Conservation (phyloP, 2,888 invertebrate species). For the Camptogramma bilineatum region DNA sequence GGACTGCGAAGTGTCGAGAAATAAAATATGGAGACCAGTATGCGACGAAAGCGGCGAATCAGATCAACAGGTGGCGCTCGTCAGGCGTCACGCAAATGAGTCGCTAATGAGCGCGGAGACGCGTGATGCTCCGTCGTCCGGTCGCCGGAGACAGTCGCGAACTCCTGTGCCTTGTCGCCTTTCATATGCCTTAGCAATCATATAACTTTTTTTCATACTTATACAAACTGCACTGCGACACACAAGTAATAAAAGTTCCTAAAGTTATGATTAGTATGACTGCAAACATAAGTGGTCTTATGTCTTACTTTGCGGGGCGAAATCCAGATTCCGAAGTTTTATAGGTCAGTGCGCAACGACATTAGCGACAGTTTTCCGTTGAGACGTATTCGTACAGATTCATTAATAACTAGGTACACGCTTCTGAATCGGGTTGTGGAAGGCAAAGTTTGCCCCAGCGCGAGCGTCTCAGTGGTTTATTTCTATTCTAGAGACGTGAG, state of each 20-base stretch:
- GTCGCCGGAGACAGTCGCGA: not conserved
- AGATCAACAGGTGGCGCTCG: constrained; percentile 32
- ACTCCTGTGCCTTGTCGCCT: constrained; percentile 3
- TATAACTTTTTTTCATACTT: not conserved
- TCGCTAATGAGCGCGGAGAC: constrained; percentile 20
- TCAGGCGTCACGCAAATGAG: constrained; percentile 27
- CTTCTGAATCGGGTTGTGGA: constrained; percentile 13
- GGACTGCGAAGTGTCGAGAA: constrained; percentile 10
- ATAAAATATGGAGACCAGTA: constrained; percentile 24
- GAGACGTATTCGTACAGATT: constrained; percentile 9
- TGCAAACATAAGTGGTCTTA: constrained; percentile 11
- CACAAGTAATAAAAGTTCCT: not conserved
- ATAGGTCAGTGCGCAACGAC: constrained; percentile 25
- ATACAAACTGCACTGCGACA: constrained; percentile 9
- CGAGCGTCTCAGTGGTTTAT: constrained; percentile 19
- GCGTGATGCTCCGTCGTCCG: not conserved
- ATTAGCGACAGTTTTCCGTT: constrained; percentile 1
- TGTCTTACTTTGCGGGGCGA: constrained; percentile 11
- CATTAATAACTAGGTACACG: constrained; percentile 10
- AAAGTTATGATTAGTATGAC: constrained; percentile 15
- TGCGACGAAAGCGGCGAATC: constrained; percentile 17
- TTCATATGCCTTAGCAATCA: not conserved
- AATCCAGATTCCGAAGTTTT: constrained; percentile 18
- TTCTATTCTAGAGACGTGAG: constrained; percentile 21
- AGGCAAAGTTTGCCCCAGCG: constrained; percentile 13